These are phyloP conservation scores for Drosophila macrospina DNA, from an alignment of 2,888 invertebrate species.

Conservation along the genomic window DNA sequence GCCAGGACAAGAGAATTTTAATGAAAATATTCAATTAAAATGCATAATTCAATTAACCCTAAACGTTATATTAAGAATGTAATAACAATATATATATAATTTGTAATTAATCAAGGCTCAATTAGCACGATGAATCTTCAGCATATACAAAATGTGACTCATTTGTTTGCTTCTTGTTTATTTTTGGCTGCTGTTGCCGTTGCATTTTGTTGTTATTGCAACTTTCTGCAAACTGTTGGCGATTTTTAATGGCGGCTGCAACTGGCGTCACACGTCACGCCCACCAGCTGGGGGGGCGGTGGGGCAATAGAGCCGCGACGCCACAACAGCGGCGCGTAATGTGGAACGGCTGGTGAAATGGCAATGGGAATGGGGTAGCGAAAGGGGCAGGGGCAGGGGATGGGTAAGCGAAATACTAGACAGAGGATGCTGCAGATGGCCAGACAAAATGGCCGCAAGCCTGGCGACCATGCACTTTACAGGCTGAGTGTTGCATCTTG, in stretches of 20 bases:
- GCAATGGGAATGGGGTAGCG: neutral
- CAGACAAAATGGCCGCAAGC: conserved; percentile 50
- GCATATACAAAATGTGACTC: neutral
- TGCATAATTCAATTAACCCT: neutral
- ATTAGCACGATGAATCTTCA: neutral
- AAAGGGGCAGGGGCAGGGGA: neutral
- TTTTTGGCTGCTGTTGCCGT: conserved; percentile 22
- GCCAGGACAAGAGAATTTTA: neutral
- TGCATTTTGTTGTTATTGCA: conserved; percentile 31
- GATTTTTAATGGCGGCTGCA: conserved; percentile 67
- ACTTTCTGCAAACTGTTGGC: conserved; percentile 60
- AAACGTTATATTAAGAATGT: neutral
- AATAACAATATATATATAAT: neutral
- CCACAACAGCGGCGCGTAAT: conserved; percentile 51
- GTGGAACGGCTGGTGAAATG: conserved; percentile 21
- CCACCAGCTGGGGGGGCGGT: conserved; percentile 38
- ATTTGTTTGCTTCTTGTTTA: conserved; percentile 15
- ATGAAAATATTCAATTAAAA: neutral
- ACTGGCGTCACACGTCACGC: conserved; percentile 49
- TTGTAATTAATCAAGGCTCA: conserved; percentile 8
- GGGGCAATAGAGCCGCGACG: conserved; percentile 26
- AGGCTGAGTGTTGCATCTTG: conserved; percentile 74
- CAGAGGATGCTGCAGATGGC: conserved; percentile 14
- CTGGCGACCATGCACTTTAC: conserved; percentile 44
- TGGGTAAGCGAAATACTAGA: neutral